Evolutionary conservation across 2,113 vertebrate species (phyloP), one percentile per base, ranked within the genome.

Genomic region (Oophaga pumilio): DNA sequence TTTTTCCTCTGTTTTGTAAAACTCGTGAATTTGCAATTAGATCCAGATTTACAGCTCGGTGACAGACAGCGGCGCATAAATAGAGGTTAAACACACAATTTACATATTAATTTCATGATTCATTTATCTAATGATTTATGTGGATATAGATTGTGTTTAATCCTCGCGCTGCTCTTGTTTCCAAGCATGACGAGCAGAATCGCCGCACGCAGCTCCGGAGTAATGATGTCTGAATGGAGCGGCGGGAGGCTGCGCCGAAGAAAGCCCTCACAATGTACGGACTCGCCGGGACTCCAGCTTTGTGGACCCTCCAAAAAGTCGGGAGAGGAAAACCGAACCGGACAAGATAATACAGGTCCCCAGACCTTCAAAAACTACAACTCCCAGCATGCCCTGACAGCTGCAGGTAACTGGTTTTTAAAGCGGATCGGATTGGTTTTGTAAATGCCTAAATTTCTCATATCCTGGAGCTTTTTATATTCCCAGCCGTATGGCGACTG

Each of bases 21-120:
- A 94, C 92, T 94, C 93, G 93, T 94, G 94, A 96, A 96, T 96
- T 96, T 94, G 94, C 94, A 97, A 97, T 96, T 96, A 96, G 95
- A 96, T 96, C 96, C 95, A 96, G 95, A 96, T 96, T 97, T 96
- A 96, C 94, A 94, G 94, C 93, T 93, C 93, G 92, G 93, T 96
- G 96, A 96, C 95, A 97, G 95, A 94, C 95, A 96, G 95, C 95
- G 94, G 93, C 96, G 93, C 94, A 96, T 96, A 96, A 96, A 96
- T 96, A 96, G 95, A 97, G 95, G 96, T 97, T 97, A 96, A 97
- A 96, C 94, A 96, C 95, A 96, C 95, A 96, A 96, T 97, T 97
- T 97, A 96, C 96, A 96, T 97, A 97, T 97, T 97, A 96, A 96
- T 97, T 97, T 97, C 96, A 97, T 97, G 96, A 97, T 96, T 97